Evolutionary conservation across 2,797 vertebrate genomes (phyloP), one percentile per base, ranked within the genome.

Genomic region (Schizothorax lantsangensis): DNA sequence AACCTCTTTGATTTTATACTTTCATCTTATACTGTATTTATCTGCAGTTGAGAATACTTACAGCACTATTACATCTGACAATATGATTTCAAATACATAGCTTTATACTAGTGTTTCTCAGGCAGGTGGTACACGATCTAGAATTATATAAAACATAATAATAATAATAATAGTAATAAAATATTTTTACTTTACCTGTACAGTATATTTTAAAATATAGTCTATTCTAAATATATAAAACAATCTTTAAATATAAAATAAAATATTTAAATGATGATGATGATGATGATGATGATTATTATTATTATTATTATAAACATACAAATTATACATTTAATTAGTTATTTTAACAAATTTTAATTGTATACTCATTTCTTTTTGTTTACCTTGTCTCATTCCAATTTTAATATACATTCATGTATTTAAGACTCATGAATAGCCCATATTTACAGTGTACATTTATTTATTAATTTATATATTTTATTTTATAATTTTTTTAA

Each of bases 1-100:
- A 38, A 68, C 12, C 33, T 71, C 45, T 69, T 40, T 54, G 66
- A 71, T 74, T 19, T 74, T 45, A 47, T 30, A 62, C n/a, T 30
- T 43, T 74, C 6, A 30, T 59, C 38, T 80, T 26, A 33, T 26
- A n/a, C n/a, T n/a, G n/a, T n/a, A 73, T 84, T 45, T 64, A 73
- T 59, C 38, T 14, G 36, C n/a, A 23, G 23, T 57, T 6, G 6
- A 73, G 52, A 59, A 74, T 43, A 43, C 36, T 21, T 59, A 19
- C 10, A 33, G 6, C 19, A 17, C 4, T 43, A 21, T 54, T 57
- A 40, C 5, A 23, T 52, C 74, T 36, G 30, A 36, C 74, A 36
- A 36, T 57, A 57, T 57, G 11, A 38, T 57, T 57, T 57, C 6
- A 38, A 78, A 78, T 38, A 38, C 11, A 21, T 7, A 0, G n/a